These are phyloP conservation scores for Drosophila paracracens DNA, from an alignment of 2,888 invertebrate species.

Conservation along the genomic window DNA sequence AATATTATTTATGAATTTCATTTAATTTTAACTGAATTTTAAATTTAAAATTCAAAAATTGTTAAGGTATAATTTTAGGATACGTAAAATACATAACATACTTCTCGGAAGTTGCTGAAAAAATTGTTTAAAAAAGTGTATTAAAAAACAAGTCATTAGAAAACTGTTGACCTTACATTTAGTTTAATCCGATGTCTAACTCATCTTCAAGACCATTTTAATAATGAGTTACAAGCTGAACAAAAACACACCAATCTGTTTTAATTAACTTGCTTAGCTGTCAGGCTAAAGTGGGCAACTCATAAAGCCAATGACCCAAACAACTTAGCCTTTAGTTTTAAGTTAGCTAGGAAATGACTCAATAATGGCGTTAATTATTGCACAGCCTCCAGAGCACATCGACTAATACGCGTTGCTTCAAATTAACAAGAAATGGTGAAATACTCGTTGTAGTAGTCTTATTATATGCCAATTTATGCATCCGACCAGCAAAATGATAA, in stretches of 20 bases:
- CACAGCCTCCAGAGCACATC: conserved; percentile 26
- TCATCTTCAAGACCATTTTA: conserved; percentile 11
- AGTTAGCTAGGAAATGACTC: conserved; percentile 57
- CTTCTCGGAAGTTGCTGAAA: conserved; percentile 20
- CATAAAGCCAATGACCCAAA: conserved; percentile 16
- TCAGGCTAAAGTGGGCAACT: conserved; percentile 10
- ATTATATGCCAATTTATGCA: conserved; percentile 30
- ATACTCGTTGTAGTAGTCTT: conserved; percentile 17
- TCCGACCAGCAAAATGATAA: conserved; percentile 31
- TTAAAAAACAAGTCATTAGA: not conserved
- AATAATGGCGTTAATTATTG: conserved; percentile 42
- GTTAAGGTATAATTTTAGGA: conserved; percentile 42
- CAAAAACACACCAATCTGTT: conserved; percentile 14
- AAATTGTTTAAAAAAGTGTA: not conserved
- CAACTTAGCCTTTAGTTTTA: conserved; percentile 49
- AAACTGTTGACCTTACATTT: conserved; percentile 17
- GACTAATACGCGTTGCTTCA: conserved; percentile 26
- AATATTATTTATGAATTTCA: not conserved
- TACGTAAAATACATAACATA: conserved; percentile 17
- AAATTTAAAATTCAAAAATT: not conserved
- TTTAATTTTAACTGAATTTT: not conserved
- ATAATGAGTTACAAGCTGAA: conserved; percentile 8
- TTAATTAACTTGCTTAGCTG: conserved; percentile 21
- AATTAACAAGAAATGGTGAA: conserved; percentile 56
- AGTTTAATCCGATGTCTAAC: not conserved